These are phyloP conservation scores for Hafferia zeledoni DNA, from an alignment of 2,797 vertebrate genomes.

Conservation along the genomic window DNA sequence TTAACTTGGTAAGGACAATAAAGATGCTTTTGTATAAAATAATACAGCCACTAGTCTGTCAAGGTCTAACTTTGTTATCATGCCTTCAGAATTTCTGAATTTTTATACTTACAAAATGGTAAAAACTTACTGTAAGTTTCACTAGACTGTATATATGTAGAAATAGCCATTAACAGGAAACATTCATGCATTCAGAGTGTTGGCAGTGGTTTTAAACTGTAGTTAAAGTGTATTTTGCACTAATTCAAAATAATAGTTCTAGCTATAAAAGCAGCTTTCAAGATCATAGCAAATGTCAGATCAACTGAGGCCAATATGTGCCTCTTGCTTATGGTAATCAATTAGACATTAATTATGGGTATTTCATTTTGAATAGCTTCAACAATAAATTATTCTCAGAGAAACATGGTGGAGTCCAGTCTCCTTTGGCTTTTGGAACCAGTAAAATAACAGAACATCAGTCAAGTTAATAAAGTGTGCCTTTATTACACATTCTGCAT, in stretches of 20 bases:
- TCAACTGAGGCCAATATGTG: neutral
- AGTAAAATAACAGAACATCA: constrained; percentile 58
- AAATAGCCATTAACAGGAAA: constrained; percentile 62
- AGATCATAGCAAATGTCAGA: neutral
- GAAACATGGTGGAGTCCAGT: neutral
- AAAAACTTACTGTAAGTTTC: constrained; percentile 6
- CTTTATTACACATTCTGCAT: constrained; percentile 32
- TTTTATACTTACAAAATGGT: constrained; percentile 40
- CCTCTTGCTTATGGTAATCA: constrained; percentile 4
- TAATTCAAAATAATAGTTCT: constrained; percentile 5
- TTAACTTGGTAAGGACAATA: neutral
- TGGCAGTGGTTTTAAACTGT: constrained; percentile 20
- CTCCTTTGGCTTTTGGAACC: constrained; percentile 40
- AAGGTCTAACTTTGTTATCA: neutral
- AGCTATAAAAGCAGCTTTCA: neutral
- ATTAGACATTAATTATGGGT: constrained; percentile 34
- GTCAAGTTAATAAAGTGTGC: constrained; percentile 66
- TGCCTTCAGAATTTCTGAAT: neutral
- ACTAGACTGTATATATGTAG: neutral
- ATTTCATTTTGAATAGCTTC: constrained; percentile 31
- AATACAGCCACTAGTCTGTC: neutral
- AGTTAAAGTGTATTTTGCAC: neutral
- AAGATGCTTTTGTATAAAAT: neutral
- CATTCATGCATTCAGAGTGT: neutral
- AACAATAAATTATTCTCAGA: constrained; percentile 26